Evolutionary conservation across 2,797 vertebrate genomes (phyloP).

Genomic region (Sebastes nivosus): DNA sequence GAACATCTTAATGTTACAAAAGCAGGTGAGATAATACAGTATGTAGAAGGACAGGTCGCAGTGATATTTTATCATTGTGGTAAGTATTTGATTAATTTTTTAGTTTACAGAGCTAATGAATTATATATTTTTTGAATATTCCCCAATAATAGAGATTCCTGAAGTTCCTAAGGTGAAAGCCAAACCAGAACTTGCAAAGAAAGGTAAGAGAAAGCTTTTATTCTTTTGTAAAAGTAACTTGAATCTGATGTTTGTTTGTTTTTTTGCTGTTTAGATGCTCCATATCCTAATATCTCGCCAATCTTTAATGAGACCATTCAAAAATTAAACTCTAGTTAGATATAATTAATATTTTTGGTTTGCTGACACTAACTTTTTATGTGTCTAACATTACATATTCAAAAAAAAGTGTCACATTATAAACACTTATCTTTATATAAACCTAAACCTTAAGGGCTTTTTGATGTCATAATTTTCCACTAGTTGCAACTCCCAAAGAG

Average conservation of each 20-base stretch:
- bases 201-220: too few species aligned
- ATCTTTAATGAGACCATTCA: neutral
- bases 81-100: too few species aligned
- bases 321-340: neutral
- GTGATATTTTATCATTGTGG: neutral
- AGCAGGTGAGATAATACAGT: slow-evolving; percentile 19
- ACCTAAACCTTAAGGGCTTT: neutral
- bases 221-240: neutral
- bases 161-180: slow-evolving; percentile 30
- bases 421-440: neutral
- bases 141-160: neutral
- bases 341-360: neutral
- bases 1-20: slow-evolving; percentile 52
- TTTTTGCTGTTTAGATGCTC: neutral
- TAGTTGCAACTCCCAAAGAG: neutral
- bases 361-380: too few species aligned
- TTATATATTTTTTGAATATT: neutral
- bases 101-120: neutral
- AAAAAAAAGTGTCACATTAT: neutral
- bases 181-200: slow-evolving; percentile 37
- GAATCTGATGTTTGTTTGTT: neutral
- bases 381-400: neutral
- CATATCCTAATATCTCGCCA: neutral
- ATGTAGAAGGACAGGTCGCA: neutral
- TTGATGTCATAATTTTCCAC: slow-evolving; percentile 4